These are phyloP conservation scores for Rhamnusium bicolor DNA, from an alignment of 2,888 invertebrate species.

Conservation along the genomic window DNA sequence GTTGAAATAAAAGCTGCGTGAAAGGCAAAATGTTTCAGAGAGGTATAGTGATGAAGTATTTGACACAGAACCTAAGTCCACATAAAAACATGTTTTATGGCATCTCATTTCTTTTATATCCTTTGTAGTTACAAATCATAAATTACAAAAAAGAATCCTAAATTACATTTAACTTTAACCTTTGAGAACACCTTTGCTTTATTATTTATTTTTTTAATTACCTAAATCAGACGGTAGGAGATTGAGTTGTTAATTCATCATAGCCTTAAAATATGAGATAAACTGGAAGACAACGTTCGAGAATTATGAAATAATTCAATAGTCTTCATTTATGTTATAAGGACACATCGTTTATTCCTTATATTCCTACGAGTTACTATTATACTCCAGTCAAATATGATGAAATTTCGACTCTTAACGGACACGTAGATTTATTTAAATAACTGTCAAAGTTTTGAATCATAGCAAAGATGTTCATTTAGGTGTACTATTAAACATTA, in stretches of 20 bases:
- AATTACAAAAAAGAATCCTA: background rate
- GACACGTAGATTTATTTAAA: too few species aligned
- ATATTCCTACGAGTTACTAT: too few species aligned
- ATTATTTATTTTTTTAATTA: background rate
- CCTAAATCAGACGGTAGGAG: background rate
- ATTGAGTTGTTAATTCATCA: too few species aligned
- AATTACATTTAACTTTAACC: background rate
- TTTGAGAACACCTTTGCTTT: background rate
- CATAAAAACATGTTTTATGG: background rate
- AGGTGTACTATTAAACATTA: too few species aligned
- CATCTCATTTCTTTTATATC: background rate
- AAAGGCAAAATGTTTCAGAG: background rate
- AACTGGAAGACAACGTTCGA: background rate
- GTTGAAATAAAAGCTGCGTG: background rate
- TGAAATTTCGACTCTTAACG: too few species aligned
- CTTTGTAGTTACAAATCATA: background rate
- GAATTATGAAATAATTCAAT: background rate
- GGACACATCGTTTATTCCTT: too few species aligned
- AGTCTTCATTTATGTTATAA: background rate
- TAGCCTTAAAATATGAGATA: background rate
- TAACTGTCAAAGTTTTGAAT: too few species aligned
- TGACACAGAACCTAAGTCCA: background rate
- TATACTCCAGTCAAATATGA: too few species aligned
- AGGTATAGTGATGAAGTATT: background rate
- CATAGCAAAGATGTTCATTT: too few species aligned